Evolutionary conservation across 2,113 vertebrate species (phyloP).

Genomic region (Tragulus kanchil): DNA sequence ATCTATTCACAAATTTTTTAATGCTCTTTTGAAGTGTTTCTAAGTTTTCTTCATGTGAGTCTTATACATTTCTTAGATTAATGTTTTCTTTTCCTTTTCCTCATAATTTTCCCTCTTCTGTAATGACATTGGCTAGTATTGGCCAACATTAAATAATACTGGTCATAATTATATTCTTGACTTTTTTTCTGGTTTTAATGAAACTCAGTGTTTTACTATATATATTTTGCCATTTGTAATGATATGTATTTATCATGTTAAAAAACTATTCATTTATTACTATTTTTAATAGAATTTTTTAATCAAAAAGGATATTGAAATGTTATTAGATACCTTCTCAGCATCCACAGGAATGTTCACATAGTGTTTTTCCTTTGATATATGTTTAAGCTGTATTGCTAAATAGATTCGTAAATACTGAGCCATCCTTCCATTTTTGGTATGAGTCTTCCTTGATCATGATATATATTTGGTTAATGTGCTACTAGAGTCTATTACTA

Average conservation of each 20-base stretch:
- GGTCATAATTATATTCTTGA: background rate
- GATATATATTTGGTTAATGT: constrained; percentile 31
- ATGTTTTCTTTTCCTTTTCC: background rate
- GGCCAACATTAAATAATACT: background rate
- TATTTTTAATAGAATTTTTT: background rate
- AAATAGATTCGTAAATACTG: constrained; percentile 1
- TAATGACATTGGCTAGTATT: background rate
- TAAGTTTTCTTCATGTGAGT: constrained; percentile 21
- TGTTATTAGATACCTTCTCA: constrained; percentile 3
- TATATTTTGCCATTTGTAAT: constrained; percentile 38
- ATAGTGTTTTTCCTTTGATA: background rate
- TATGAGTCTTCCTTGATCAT: constrained; percentile 23
- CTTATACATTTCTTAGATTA: background rate
- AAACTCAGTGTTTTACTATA: background rate
- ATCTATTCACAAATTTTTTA: background rate
- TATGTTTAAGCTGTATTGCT: background rate
- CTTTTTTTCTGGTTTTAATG: constrained; percentile 60
- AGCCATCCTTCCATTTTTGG: constrained; percentile 33
- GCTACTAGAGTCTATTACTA: background rate
- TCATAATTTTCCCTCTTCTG: constrained; percentile 11
- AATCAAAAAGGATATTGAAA: background rate
- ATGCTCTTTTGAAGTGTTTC: background rate
- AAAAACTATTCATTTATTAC: background rate
- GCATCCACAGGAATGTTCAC: background rate
- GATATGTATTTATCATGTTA: background rate